Evolutionary conservation across 2,113 vertebrate species (phyloP).

Genomic region (Damaliscus lunatus): DNA sequence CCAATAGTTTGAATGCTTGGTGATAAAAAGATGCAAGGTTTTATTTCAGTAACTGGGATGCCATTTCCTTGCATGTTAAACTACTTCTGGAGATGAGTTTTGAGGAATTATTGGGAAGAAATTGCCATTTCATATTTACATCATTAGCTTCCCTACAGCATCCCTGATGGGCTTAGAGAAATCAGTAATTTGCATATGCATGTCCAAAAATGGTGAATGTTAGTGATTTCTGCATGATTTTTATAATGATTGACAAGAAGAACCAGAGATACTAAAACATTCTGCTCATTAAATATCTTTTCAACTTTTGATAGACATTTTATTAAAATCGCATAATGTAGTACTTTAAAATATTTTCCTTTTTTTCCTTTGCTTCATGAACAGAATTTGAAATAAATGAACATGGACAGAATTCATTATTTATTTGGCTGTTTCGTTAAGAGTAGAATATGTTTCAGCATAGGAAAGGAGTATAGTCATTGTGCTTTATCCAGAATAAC

Average conservation of each 20-base stretch:
- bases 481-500: background rate
- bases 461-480: background rate
- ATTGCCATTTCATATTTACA: slow-evolving; percentile 30
- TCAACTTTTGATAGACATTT: slow-evolving; percentile 6
- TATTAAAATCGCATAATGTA: slow-evolving; percentile 35
- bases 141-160: background rate
- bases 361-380: background rate
- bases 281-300: slow-evolving; percentile 36
- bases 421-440: background rate
- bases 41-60: slow-evolving; percentile 15
- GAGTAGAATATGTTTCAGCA: background rate
- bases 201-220: slow-evolving; percentile 20
- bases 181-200: slow-evolving; percentile 15
- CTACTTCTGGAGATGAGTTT: background rate
- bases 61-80: background rate
- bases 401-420: background rate
- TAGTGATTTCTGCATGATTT: slow-evolving; percentile 49
- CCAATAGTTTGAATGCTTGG: background rate
- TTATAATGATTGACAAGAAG: slow-evolving; percentile 40
- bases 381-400: slow-evolving; percentile 25
- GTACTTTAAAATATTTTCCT: slow-evolving; percentile 33
- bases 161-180: background rate
- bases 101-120: background rate
- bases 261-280: slow-evolving; percentile 8
- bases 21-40: slow-evolving; percentile 24